These are phyloP conservation scores for Orthonychiurus folsomi DNA, from an alignment of 2,888 invertebrate genomes.

Conservation along the genomic window DNA sequence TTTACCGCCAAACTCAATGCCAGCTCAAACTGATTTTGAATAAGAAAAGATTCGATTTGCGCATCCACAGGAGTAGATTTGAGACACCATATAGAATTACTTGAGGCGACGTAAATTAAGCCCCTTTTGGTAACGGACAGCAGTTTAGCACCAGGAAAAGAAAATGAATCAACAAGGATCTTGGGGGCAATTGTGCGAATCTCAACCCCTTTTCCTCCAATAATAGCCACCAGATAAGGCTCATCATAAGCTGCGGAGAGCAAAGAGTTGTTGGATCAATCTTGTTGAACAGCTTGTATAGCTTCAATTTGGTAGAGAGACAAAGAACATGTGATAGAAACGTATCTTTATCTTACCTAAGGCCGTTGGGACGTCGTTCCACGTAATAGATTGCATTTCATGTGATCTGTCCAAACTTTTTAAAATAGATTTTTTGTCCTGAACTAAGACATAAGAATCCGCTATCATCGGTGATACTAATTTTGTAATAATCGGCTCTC, in stretches of 20 bases:
- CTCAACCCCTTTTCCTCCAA: slow-evolving; percentile 67
- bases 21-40: slow-evolving; percentile 85
- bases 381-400: slow-evolving; percentile 63
- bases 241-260: slow-evolving; percentile 86
- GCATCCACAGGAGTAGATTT: slow-evolving; percentile 67
- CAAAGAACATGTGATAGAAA: slow-evolving; percentile 9
- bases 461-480: slow-evolving; percentile 66
- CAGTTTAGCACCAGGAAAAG: slow-evolving; percentile 48
- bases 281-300: neutral
- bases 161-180: slow-evolving; percentile 69
- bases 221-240: slow-evolving; percentile 79
- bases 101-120: slow-evolving; percentile 74
- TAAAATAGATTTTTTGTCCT: slow-evolving; percentile 78
- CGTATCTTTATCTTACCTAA: slow-evolving; percentile 49
- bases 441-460: slow-evolving; percentile 51
- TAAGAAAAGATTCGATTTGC: slow-evolving; percentile 74
- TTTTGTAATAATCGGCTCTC: slow-evolving; percentile 74
- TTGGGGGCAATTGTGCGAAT: slow-evolving; percentile 76
- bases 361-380: slow-evolving; percentile 66
- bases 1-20: slow-evolving; percentile 82
- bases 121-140: slow-evolving; percentile 67
- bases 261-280: too few relatives aligned
- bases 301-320: too few relatives aligned
- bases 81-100: slow-evolving; percentile 81
- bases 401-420: slow-evolving; percentile 57